Percentiles rank a stretch among this genome's conserved stretches.
These are phyloP conservation scores for Microchrysa polita DNA, from an alignment of 2,888 invertebrate genomes.

Conservation along the genomic window DNA sequence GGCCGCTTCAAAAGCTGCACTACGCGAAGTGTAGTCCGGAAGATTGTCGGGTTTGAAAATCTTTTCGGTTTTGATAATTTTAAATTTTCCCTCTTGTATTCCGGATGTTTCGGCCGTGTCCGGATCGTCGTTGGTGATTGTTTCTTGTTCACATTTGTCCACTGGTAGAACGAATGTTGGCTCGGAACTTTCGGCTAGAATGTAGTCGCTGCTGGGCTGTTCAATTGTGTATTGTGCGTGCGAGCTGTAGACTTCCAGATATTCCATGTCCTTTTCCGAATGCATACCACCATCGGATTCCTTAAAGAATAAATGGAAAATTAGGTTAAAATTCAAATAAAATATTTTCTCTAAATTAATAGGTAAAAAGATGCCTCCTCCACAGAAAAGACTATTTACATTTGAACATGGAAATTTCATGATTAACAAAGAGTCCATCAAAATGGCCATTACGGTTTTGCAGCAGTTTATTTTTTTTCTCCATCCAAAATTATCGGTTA, in stretches of 20 bases:
- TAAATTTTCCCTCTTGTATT: background rate
- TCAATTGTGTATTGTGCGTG: constrained; percentile 61
- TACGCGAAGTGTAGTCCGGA: constrained; percentile 45
- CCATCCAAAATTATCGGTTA: too few relatives aligned
- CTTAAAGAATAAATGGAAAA: too few relatives aligned
- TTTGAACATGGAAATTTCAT: too few relatives aligned
- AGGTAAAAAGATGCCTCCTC: too few relatives aligned
- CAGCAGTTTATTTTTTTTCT: too few relatives aligned
- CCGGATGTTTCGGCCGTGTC: background rate
- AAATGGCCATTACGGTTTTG: too few relatives aligned
- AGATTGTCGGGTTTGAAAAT: constrained; percentile 8
- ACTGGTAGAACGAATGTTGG: constrained; percentile 40
- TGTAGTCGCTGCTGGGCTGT: constrained; percentile 59
- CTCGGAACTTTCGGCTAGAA: constrained; percentile 60
- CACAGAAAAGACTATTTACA: too few relatives aligned
- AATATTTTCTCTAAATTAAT: too few relatives aligned
- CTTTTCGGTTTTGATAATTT: background rate
- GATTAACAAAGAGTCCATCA: too few relatives aligned
- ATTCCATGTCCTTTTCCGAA: constrained; percentile 57
- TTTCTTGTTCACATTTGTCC: constrained; percentile 52
- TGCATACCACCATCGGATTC: constrained; percentile 30
- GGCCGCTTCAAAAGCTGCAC: constrained; percentile 59
- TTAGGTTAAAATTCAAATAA: too few relatives aligned
- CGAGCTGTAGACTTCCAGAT: constrained; percentile 61
- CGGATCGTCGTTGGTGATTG: constrained; percentile 2